A percentile compares a stretch with the other conserved stretches of the same genome.
These are phyloP conservation scores for Lytechinus variegatus DNA, from an alignment of 35 echinoderm and acorn worm genomes.

Conservation along the genomic window DNA sequence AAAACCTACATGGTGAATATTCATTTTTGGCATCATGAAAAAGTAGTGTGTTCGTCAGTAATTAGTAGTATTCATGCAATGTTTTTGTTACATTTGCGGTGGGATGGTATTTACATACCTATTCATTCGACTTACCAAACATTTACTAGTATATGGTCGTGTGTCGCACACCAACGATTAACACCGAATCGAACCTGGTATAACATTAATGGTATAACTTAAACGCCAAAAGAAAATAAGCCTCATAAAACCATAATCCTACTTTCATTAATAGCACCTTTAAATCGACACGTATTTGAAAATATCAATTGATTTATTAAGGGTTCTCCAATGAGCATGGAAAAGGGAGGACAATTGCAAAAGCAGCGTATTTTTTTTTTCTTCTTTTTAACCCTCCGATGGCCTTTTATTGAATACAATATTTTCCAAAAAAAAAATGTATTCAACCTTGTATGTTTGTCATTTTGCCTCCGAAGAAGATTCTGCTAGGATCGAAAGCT, in stretches of 20 bases:
- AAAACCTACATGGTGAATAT: too few relatives aligned
- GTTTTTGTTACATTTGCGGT: neutral
- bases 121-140: neutral
- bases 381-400: neutral
- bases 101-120: neutral
- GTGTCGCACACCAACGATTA: constrained; percentile 20
- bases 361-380: neutral
- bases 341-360: neutral
- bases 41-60: too few relatives aligned
- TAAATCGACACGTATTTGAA: neutral
- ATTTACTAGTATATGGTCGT: constrained; percentile 4
- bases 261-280: too few relatives aligned
- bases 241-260: neutral
- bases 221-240: neutral
- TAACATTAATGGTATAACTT: neutral
- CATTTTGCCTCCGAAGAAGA: too few relatives aligned
- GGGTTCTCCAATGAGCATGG: neutral
- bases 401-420: neutral
- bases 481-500: too few relatives aligned
- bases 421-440: too few relatives aligned
- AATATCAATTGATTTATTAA: neutral
- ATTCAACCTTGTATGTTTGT: too few relatives aligned
- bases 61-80: neutral
- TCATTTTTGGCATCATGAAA: too few relatives aligned
- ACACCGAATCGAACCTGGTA: constrained; percentile 26